Evolutionary conservation across 1,140 invertebrate genomes (phyloP).

Genomic region (Drosophila truncata): DNA sequence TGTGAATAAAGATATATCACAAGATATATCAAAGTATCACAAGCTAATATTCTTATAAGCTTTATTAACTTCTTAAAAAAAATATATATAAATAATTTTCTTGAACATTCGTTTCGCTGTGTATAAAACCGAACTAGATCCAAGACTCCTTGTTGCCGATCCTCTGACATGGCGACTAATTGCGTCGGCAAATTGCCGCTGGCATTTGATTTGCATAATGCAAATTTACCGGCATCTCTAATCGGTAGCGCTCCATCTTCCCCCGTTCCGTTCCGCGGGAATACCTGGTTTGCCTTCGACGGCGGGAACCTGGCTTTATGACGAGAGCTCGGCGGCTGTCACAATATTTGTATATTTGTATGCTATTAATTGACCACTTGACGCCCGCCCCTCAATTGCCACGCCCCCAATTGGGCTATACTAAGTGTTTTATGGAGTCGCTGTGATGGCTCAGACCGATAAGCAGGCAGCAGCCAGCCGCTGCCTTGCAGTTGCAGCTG

Average conservation of each 20-base stretch:
- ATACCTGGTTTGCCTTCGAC: not conserved
- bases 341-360: slow-evolving; percentile 83
- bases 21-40: no score
- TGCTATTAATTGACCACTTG: slow-evolving; percentile 80
- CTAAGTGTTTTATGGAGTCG: slow-evolving; percentile 82
- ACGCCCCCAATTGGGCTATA: slow-evolving; percentile 20
- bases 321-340: slow-evolving; percentile 69
- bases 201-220: slow-evolving; percentile 81
- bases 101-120: not conserved
- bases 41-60: no score
- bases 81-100: not conserved
- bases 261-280: not conserved
- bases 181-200: slow-evolving; percentile 72
- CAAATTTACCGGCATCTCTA: slow-evolving; percentile 61
- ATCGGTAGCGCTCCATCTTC: slow-evolving; percentile 57
- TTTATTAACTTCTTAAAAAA: no score
- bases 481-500: not conserved
- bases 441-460: slow-evolving; percentile 67
- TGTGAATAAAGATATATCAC: no score
- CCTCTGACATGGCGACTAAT: slow-evolving; percentile 76
- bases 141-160: slow-evolving; percentile 42
- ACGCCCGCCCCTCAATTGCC: slow-evolving; percentile 46
- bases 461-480: slow-evolving; percentile 54
- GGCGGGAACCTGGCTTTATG: slow-evolving; percentile 54
- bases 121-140: not conserved